Base-by-base conservation (phyloP, 2,797 vertebrate species). In the Lagocephalus sceleratus region DNA sequence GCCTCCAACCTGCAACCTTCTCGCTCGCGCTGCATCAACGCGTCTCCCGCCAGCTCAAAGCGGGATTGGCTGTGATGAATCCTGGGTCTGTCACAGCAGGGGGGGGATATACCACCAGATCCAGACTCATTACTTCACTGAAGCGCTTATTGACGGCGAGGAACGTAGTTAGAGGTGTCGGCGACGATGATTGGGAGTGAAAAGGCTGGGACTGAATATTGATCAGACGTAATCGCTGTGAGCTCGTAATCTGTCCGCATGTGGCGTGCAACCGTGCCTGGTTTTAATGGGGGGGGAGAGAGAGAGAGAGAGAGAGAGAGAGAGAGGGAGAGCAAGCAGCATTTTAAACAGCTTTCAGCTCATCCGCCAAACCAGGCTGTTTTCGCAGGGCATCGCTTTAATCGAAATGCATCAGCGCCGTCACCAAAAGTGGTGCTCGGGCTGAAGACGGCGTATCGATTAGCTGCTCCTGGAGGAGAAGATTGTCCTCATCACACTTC, bases 121-220 rank as follows among this genome's bases (percentile, higher is more conserved):
- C 58, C 42, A 60, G 56, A 66, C 60, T 60, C 60, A 61, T 61
- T 15, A 66, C 52, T 63, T 54, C 66, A 73, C 71, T n/a, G n/a
- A 53, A 45, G 67, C 62, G 7, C 35, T 39, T 73, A 74, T 71
- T 51, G 77, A 72, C 2, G 5, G 48, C 48, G 16, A 54, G 14
- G 57, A 64, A 70, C 71, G 71, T 63, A 57, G 78, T 73, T 78
- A 68, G 69, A 70, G 44, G 17, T 73, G 60, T 63, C 60, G 72
- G 61, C 22, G 64, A 83, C 47, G 74, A 53, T 76, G 75, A 84
- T 75, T 47, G 51, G 61, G 64, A 71, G 61, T 76, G 78, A 82
- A n/a, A 86, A 76, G 78, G 83, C 58, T 58, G 64, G 68, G 80
- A 87, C 81, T 82, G 86, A 84, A 84, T 86, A 89, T 88, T 85